Base-by-base conservation (phyloP, 1,140 invertebrate species). In the Papilio machaon region DNA sequence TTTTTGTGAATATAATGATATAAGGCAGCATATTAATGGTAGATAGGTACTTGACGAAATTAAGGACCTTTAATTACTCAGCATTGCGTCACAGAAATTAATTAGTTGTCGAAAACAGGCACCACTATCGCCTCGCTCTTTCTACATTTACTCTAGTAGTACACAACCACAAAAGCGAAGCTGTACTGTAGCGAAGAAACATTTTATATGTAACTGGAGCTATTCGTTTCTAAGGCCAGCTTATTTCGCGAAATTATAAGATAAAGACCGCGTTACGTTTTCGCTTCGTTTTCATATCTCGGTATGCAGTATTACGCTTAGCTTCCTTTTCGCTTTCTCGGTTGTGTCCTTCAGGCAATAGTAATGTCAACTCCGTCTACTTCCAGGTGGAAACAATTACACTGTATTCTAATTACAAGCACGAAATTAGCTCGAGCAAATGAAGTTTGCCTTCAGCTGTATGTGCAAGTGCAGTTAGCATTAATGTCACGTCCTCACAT, bases 331-430 rank as follows among this genome's bases (percentile, higher is more conserved):
- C 15, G 52, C 52, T 54, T 54, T n/a, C 17, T 11, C 54, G 17
- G 6, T 17, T 58, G n/a, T n/a, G 17, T 58, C 6, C 54, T 58
- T 8, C 17, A 8, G 17, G 54, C 17, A 58, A 15, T 52, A 52
- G 54, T 17, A 58, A 58, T 58, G 64, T 67, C 23, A 64, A 30
- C 54, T 60, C 54, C 60, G 60, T 64, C 13, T 67, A 67, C 64
- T 67, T 67, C 64, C 64, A 67, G 64, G 64, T 67, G 64, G 64
- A 67, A 67, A 67, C 64, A 67, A 67, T 67, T 67, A 67, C 23
- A 67, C 64, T 67, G 64, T 67, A 67, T 67, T 38, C 64, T 67
- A 67, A 67, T 67, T 67, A 67, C 64, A 35, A 67, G 64, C 30
- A 67, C 64, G 23, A 38, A 67, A 67, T 67, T 67, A 67, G 64